Evolutionary conservation across 2,797 vertebrate species (phyloP), one percentile per base, ranked within the genome.

Genomic region (Pterois miles): DNA sequence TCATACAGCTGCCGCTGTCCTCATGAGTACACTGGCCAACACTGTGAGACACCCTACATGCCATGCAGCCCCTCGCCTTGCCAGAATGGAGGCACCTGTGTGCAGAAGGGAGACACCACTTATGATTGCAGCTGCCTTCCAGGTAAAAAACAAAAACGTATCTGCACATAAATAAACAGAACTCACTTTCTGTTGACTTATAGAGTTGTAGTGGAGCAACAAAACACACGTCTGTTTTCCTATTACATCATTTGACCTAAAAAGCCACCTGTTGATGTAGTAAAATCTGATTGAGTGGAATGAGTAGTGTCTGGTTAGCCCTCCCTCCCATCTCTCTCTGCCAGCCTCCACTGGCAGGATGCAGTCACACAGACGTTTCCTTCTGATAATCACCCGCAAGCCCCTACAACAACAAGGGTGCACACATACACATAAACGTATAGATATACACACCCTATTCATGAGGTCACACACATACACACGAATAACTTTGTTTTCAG

Each of bases 41-140:
- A 96, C 93, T 99, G 98, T 0, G 97, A 99, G 87, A 93, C 95
- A 29, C 94, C 92, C 50, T 98, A 97, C n/a, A 93, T 96, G 91
- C 98, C 98, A 14, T 99, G 98, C 95, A 97, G 95, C 89, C 98
- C 98, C 25, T 98, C 98, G 0, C 98, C 97, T 6, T 99, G 98
- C 94, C 96, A 96, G 76, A 99, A 97, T 0, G 98, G 97, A 36
- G 98, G 97, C 31, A 99, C 97, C n/a, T 99, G 98, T 74, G 95
- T 96, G 58, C 98, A 98, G 88, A 98, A 96, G 0, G 96, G 97
- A 5, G 97, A 99, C 75, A 96, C 96, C 63, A 92, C 89, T 70
- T 97, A 97, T 0, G 95, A 97, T 48, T 99, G 98, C 65, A 96
- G 96, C 71, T 99, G 98, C 77, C 94, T 99, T 76, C 95, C 96